Conservation (phyloP, 2,888 invertebrate genomes). For the Shargacucullia verbasci region DNA sequence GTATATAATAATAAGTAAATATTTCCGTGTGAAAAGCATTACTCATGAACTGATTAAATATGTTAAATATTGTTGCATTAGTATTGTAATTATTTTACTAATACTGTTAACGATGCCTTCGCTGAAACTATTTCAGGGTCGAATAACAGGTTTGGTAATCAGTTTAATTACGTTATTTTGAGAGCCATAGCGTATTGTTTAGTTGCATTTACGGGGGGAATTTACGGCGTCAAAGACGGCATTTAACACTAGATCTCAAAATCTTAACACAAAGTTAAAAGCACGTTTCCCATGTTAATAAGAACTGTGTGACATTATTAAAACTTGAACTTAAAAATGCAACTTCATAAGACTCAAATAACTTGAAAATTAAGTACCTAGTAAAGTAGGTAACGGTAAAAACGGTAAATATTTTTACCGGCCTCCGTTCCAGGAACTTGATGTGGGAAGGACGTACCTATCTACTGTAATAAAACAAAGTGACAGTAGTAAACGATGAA, state of each 20-base stretch:
- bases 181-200: constrained; percentile 11
- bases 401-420: constrained; percentile 9
- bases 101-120: background rate
- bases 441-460: constrained; percentile 25
- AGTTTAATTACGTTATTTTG: constrained; percentile 33
- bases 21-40: constrained; percentile 15
- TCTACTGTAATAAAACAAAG: constrained; percentile 11
- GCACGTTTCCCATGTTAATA: no score
- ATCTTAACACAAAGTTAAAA: no score
- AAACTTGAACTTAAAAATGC: no score
- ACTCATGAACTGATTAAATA: constrained; percentile 17
- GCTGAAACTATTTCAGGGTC: constrained; percentile 31
- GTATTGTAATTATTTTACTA: background rate
- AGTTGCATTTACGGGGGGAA: no score
- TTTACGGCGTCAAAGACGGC: no score
- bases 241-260: no score
- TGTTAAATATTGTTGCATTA: background rate
- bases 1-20: no score
- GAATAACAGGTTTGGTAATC: constrained; percentile 5
- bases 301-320: no score
- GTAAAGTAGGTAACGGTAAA: background rate
- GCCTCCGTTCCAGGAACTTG: constrained; percentile 32
- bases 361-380: background rate
- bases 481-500: constrained; percentile 29
- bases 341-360: no score